Evolutionary conservation across 2,113 vertebrate genomes (phyloP).

Genomic region (Cryptoleucopteryx plumbea): DNA sequence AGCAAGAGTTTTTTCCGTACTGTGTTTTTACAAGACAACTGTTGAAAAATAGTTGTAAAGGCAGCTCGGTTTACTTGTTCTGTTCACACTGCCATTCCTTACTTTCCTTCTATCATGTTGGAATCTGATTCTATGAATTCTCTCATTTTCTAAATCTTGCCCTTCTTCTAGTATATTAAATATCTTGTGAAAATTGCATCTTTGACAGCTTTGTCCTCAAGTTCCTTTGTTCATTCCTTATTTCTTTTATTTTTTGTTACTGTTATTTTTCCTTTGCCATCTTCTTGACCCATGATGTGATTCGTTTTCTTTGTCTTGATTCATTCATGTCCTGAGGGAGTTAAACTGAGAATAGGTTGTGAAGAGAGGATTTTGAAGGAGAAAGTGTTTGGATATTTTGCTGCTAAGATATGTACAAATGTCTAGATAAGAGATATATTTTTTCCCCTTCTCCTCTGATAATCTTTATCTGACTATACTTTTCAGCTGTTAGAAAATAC

Average conservation of each 20-base stretch:
- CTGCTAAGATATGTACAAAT: not conserved
- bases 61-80: not conserved
- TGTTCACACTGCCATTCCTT: not conserved
- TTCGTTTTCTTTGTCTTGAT: not conserved
- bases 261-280: not conserved
- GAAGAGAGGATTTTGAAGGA: not conserved
- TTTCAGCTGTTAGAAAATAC: not conserved
- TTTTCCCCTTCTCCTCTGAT: not conserved
- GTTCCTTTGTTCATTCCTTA: not conserved
- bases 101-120: rapidly evolving
- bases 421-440: not conserved
- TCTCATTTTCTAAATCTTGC: not conserved
- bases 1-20: not conserved
- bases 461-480: not conserved
- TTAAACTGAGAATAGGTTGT: not conserved
- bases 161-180: not conserved
- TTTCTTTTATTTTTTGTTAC: not conserved
- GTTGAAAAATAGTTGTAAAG: not conserved
- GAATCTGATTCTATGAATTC: not conserved
- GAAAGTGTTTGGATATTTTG: not conserved
- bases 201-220: not conserved
- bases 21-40: not conserved
- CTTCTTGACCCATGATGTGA: not conserved
- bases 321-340: not conserved
- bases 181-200: not conserved